A percentile compares a stretch with the other conserved stretches of the same genome.
phyloP scores from a whole-genome alignment of 2,797 vertebrate genomes.

The Platalea minor region DNA sequence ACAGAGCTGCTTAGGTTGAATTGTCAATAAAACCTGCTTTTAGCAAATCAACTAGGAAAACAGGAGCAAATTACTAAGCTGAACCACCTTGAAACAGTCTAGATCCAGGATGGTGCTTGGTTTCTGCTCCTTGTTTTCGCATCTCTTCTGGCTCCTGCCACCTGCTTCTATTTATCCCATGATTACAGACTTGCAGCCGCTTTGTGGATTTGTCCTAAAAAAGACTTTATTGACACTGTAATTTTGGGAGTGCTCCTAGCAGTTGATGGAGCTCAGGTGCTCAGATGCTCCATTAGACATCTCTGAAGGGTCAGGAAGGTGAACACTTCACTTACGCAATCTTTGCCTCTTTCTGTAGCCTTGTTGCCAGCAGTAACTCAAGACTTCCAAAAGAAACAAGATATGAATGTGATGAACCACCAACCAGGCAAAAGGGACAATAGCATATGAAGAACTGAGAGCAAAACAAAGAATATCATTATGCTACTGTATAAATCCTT shows the following conservation, averaged over 20 bases:
- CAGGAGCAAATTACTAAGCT: background rate
- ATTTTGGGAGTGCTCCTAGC: accelerated
- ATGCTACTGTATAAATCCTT: background rate
- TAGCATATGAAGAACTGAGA: background rate
- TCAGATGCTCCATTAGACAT: background rate
- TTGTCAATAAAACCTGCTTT: background rate
- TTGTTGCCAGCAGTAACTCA: background rate
- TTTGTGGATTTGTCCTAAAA: background rate
- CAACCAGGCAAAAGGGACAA: accelerated
- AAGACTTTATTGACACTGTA: background rate
- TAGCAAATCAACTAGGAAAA: background rate
- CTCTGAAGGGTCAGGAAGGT: background rate
- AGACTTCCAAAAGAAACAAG: background rate
- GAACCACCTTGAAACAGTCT: background rate
- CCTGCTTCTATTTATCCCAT: background rate
- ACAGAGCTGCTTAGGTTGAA: background rate
- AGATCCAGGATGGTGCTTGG: background rate
- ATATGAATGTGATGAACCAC: background rate
- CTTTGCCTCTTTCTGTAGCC: background rate
- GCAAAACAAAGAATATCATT: background rate
- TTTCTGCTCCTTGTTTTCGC: background rate
- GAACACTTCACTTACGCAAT: background rate
- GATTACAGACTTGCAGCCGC: background rate
- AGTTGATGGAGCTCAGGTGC: background rate
- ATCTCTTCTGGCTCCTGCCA: background rate